Conservation (phyloP, 2,797 vertebrate species). For the Chloroceryle amazona region DNA sequence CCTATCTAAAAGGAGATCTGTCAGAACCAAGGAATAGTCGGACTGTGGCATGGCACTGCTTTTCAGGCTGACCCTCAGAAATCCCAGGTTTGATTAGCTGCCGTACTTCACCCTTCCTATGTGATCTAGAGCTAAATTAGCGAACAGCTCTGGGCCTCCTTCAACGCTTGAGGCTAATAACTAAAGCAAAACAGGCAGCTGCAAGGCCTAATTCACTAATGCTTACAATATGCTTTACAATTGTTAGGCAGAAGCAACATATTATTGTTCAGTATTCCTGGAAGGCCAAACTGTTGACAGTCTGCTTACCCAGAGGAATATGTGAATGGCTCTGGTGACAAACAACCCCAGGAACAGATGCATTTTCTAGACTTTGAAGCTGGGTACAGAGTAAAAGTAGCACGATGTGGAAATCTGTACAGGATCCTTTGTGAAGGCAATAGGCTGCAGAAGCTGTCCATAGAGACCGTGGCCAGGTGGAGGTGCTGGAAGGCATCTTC, state of each 20-base stretch:
- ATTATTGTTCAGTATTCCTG: conserved; percentile 43
- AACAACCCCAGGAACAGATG: background rate
- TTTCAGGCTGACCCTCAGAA: background rate
- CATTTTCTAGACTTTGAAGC: background rate
- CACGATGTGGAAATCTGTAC: background rate
- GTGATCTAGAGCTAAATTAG: background rate
- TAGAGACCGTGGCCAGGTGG: background rate
- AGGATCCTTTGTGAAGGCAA: background rate
- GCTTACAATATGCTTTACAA: background rate
- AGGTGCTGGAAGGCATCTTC: background rate
- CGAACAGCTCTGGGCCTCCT: background rate
- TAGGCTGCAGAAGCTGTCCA: background rate
- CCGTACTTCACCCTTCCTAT: background rate
- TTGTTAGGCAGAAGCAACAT: background rate
- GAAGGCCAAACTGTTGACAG: conserved; percentile 19
- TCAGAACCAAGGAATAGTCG: background rate
- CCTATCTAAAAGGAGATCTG: background rate
- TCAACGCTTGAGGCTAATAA: background rate
- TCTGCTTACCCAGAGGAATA: conserved; percentile 36
- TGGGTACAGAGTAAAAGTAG: background rate
- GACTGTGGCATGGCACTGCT: background rate
- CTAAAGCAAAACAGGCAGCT: background rate
- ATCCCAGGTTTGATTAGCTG: background rate
- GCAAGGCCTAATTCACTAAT: conserved; percentile 2
- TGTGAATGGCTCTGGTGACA: background rate